Conservation (phyloP, 2,888 invertebrate species). For the Ennomos fuscantarius region DNA sequence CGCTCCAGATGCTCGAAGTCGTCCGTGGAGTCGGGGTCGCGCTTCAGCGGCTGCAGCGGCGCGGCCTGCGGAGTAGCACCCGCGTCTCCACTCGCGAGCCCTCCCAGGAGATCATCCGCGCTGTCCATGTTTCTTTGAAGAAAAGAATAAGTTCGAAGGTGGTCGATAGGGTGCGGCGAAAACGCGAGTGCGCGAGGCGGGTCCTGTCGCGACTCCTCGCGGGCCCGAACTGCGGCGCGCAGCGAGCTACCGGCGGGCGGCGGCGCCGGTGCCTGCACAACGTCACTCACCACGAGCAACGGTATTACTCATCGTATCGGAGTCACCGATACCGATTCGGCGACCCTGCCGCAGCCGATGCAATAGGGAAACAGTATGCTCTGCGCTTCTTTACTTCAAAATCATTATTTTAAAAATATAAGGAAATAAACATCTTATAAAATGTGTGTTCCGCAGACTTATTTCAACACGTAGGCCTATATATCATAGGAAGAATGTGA, state of each 20-base stretch:
- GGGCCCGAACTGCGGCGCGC: constrained; percentile 69
- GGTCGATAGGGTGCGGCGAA: constrained; percentile 68
- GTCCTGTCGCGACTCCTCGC: constrained; percentile 73
- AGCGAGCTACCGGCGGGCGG: constrained; percentile 44
- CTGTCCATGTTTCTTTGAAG: constrained; percentile 62
- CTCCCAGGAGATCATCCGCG: constrained; percentile 67
- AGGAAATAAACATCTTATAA: neutral
- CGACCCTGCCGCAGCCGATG: constrained; percentile 54
- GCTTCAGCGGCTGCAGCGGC: constrained; percentile 61
- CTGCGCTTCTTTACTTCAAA: constrained; percentile 25
- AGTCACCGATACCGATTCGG: constrained; percentile 54
- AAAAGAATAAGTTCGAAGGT: constrained; percentile 45
- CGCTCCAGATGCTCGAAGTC: constrained; percentile 91
- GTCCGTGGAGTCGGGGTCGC: constrained; percentile 89
- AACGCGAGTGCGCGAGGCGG: constrained; percentile 58
- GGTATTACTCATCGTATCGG: constrained; percentile 72
- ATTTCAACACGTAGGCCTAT: too few species aligned
- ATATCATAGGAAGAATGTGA: too few species aligned
- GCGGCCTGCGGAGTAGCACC: constrained; percentile 25
- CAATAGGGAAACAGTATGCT: constrained; percentile 50
- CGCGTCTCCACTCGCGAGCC: constrained; percentile 68
- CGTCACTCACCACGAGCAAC: constrained; percentile 78
- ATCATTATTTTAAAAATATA: constrained; percentile 10
- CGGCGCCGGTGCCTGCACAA: constrained; percentile 62
- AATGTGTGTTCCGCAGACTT: neutral